These are phyloP conservation scores for Nomada fucata DNA, from an alignment of 2,888 invertebrate genomes.

Conservation along the genomic window DNA sequence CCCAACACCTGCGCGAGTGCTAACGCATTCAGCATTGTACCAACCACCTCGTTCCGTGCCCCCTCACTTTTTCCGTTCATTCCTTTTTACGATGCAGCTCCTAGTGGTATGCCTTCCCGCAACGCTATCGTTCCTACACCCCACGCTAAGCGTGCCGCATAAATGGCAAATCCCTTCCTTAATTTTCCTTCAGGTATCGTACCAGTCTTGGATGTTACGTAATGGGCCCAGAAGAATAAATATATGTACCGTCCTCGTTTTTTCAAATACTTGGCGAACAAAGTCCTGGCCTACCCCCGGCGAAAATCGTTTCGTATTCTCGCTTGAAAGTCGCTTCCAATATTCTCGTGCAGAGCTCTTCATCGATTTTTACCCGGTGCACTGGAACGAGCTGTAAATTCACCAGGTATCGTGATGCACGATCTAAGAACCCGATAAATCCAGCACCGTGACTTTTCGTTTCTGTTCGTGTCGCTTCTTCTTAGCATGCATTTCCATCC, in stretches of 20 bases:
- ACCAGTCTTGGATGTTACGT: background rate
- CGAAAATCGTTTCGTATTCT: constrained; percentile 48
- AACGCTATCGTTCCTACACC: background rate
- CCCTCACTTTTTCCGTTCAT: background rate
- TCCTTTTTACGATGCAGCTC: background rate
- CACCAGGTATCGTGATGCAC: constrained; percentile 69
- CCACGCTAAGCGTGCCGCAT: background rate
- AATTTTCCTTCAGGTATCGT: background rate
- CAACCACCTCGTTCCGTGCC: constrained; percentile 17
- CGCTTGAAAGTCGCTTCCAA: constrained; percentile 46
- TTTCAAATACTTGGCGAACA: constrained; percentile 12
- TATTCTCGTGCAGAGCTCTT: constrained; percentile 49
- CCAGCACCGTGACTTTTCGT: constrained; percentile 65
- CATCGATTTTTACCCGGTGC: constrained; percentile 66
- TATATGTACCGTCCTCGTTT: background rate
- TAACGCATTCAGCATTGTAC: constrained; percentile 63
- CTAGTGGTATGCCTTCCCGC: constrained; percentile 1
- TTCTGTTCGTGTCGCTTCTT: constrained; percentile 62
- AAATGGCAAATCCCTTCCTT: background rate
- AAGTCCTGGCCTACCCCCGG: constrained; percentile 21
- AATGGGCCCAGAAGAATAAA: constrained; percentile 20
- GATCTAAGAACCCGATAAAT: constrained; percentile 71
- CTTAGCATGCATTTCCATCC: constrained; percentile 58
- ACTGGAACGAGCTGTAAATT: constrained; percentile 66
- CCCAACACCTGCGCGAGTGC: constrained; percentile 65